Evolutionary conservation across 2,113 vertebrate species (phyloP).

Genomic region (Nesoenas mayeri): DNA sequence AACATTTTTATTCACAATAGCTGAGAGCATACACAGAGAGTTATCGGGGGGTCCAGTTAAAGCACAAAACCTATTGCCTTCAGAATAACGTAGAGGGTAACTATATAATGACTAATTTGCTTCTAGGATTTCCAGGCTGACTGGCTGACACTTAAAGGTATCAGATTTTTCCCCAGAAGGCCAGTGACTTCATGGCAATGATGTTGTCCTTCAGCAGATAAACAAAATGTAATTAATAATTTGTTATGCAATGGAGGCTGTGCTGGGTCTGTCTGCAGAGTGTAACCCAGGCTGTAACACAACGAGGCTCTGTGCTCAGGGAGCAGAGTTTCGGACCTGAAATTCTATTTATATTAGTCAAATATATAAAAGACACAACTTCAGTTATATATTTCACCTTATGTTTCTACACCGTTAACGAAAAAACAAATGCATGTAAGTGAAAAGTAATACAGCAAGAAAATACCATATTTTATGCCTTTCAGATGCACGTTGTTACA

Average conservation of each 20-base stretch:
- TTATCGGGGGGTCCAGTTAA: not conserved
- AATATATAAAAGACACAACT: not conserved
- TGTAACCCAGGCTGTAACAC: not conserved
- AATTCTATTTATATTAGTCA: not conserved
- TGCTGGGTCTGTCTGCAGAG: not conserved
- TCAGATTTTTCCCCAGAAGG: not conserved
- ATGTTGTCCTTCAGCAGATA: not conserved
- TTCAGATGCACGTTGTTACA: not conserved
- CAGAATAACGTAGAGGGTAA: not conserved
- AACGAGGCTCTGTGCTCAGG: not conserved
- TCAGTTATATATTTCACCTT: not conserved
- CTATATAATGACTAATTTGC: not conserved
- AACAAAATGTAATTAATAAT: not conserved
- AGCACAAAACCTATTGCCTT: not conserved
- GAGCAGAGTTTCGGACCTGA: not conserved
- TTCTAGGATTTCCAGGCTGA: not conserved
- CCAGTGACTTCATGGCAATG: not conserved
- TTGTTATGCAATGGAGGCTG: not conserved
- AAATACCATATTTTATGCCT: not conserved
- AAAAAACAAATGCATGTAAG: not conserved
- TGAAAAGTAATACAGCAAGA: not conserved
- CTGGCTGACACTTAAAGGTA: not conserved
- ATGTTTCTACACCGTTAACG: rapidly evolving
- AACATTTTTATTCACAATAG: not conserved
- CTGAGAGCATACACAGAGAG: not conserved